A percentile compares a stretch with the other conserved stretches of the same genome.
Conservation (phyloP, 2,113 vertebrate species). For the Macroglossus sobrinus region DNA sequence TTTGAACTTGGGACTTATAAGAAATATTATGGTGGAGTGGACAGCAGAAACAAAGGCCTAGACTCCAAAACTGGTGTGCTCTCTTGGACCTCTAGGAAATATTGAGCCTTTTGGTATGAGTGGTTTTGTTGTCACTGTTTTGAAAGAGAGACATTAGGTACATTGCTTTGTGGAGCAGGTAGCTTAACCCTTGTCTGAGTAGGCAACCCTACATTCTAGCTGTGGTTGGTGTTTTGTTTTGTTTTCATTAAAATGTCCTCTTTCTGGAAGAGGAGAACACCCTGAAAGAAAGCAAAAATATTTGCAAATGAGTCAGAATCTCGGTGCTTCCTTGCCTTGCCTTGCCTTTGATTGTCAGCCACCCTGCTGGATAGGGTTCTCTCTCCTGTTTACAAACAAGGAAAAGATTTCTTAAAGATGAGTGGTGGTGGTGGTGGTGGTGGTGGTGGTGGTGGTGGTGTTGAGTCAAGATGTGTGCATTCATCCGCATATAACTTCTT, state of each 20-base stretch:
- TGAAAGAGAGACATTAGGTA: background rate
- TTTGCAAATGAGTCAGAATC: background rate
- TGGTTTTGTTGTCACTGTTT: background rate
- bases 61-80: background rate
- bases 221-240: too few relatives aligned
- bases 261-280: background rate
- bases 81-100: background rate
- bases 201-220: background rate
- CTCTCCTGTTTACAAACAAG: background rate
- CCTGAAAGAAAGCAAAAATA: background rate
- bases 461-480: background rate
- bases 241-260: conserved; percentile 15
- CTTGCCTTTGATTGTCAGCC: background rate
- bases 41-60: background rate
- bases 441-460: background rate
- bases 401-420: background rate
- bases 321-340: background rate
- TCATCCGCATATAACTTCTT: background rate
- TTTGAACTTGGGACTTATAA: background rate
- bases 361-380: background rate
- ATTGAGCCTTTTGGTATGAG: background rate
- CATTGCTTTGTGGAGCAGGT: background rate
- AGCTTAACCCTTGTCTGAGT: background rate
- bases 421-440: background rate
- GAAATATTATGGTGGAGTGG: background rate